Evolutionary conservation across 2,797 vertebrate genomes (phyloP), one percentile per base, ranked within the genome.

Genomic region (Anguilla obscura): DNA sequence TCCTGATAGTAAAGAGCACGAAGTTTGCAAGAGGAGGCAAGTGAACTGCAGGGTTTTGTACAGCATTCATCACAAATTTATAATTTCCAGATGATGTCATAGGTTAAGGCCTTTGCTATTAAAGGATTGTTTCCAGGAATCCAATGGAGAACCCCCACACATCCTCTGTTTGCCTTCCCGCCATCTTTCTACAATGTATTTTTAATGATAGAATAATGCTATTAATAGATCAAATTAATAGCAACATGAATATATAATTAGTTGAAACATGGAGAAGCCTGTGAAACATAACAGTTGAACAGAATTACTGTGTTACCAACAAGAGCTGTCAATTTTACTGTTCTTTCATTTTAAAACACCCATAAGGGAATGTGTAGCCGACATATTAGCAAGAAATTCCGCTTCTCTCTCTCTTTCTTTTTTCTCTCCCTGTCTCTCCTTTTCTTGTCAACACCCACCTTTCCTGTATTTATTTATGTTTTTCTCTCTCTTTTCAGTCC

Each of bases 401-500:
- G 33, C 14, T 33, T 21, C 14, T 36, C 71, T 4, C 71, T 14
- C 30, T 36, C 71, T 74, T 16, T 6, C n/a, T 27, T 6, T 24
- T 74, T 36, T 76, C 71, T 76, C 33, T 36, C 30, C 36, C 71
- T 0, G 3, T 79, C 3, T 36, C 33, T 79, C 74, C 33, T 36
- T 40, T 16, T 79, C 74, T 45, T 45, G 74, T 79, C 74, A 79
- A 40, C 74, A 79, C 74, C 74, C 33, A 40, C 74, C 74, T 79
- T 79, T 36, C 74, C 74, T 79, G 12, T 79, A 45, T 79, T 79
- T 79, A 40, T 79, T 40, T 79, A 79, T 79, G 30, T 40, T 76
- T 79, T 79, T 79, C 74, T 45, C 74, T 79, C 74, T 79, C 36
- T 79, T 18, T 21, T 40, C 74, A 45, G 74, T 45, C 14, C 33